Conservation (phyloP, 2,888 invertebrate species). For the Morinoia aosen region DNA sequence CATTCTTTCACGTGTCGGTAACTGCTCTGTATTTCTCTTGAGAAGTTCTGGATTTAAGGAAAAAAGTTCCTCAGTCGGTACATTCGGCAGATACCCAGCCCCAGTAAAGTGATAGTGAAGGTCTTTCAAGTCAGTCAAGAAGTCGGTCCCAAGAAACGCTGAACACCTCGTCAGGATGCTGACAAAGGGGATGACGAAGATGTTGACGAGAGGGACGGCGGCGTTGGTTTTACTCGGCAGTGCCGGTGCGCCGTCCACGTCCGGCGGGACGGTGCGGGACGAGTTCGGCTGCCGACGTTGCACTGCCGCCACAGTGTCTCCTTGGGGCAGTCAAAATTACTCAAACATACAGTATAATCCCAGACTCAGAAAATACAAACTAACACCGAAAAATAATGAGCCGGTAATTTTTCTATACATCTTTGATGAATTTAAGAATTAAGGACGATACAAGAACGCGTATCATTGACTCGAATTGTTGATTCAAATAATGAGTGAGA, state of each 20-base stretch:
- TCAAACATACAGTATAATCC: neutral
- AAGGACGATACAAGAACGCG: too few relatives aligned
- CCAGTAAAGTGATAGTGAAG: neutral
- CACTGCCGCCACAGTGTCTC: conserved; percentile 54
- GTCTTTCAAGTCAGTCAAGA: neutral
- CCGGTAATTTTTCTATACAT: too few relatives aligned
- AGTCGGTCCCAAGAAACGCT: neutral
- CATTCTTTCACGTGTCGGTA: neutral
- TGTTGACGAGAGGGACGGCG: neutral
- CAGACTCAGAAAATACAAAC: too few relatives aligned
- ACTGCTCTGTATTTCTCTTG: neutral
- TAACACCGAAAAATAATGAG: too few relatives aligned
- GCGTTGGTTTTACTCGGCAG: conserved; percentile 21
- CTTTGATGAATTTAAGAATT: too few relatives aligned
- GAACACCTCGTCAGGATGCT: neutral
- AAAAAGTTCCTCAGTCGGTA: neutral
- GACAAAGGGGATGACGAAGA: neutral
- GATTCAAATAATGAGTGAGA: too few relatives aligned
- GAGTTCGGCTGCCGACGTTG: conserved; percentile 47
- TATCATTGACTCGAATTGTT: too few relatives aligned
- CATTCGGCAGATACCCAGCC: neutral
- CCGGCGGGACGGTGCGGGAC: neutral
- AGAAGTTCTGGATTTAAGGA: neutral
- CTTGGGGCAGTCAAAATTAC: neutral
- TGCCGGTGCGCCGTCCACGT: conserved; percentile 15